Evolutionary conservation across 92 coral and sea anemone species (phyloP).

Genomic region (Actinostola sp.): DNA sequence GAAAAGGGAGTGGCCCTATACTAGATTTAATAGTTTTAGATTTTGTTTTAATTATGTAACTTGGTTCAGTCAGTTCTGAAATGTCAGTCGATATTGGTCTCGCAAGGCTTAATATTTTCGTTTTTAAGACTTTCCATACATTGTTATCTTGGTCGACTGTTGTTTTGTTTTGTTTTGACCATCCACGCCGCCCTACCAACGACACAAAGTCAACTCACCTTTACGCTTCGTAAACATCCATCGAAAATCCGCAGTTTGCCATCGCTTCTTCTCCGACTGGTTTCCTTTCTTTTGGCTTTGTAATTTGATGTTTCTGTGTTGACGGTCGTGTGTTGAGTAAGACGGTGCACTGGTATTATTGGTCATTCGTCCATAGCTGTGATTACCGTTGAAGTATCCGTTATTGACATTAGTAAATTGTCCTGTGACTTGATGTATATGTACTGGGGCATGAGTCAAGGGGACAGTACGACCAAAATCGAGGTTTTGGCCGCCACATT

Average conservation of each 20-base stretch:
- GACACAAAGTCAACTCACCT: constrained; percentile 44
- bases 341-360: neutral
- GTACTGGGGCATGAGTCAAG: constrained; percentile 90
- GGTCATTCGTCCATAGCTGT: neutral
- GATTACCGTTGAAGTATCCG: constrained; percentile 11
- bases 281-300: constrained; percentile 26
- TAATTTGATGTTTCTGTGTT: constrained; percentile 1
- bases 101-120: too few relatives aligned
- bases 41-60: too few relatives aligned
- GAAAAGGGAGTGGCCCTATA: too few relatives aligned
- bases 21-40: too few relatives aligned
- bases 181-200: neutral
- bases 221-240: constrained; percentile 99
- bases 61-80: too few relatives aligned
- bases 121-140: too few relatives aligned
- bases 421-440: constrained; percentile 30
- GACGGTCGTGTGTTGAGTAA: constrained; percentile 9
- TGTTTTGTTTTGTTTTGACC: too few relatives aligned
- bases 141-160: too few relatives aligned
- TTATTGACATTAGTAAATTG: constrained; percentile 17
- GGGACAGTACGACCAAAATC: constrained; percentile 89
- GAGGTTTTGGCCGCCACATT: constrained; percentile 38
- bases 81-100: too few relatives aligned
- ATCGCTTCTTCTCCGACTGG: constrained; percentile 86
- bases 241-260: constrained; percentile 98